Base-by-base conservation (phyloP, 2,888 invertebrate species). In the Brachyptera putata region DNA sequence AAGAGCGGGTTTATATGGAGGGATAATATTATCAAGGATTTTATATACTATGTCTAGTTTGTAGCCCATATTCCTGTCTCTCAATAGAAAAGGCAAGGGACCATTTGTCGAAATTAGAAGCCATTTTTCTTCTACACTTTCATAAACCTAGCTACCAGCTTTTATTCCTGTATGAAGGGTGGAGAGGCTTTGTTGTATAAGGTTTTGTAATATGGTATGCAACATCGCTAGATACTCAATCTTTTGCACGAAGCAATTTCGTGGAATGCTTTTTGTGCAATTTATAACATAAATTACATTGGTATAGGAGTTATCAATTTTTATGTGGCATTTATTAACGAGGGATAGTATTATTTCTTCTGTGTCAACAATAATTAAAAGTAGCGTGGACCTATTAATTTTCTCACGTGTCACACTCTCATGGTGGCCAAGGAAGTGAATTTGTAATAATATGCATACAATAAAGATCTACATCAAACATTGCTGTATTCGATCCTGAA, bases 101-200 rank as follows among this genome's bases (percentile, higher is more conserved):
- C 14, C 14, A 36, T 53, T 43, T 39, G 53, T 24, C 49, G 57
- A 50, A 62, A 62, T 60, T 63, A 57, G 61, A 53, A 61, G 63
- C 63, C 55, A 63, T 63, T 63, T 63, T 63, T 63, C 63, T 63
- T 63, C 50, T 13, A 14, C 61, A 61, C 63, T 63, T 61, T 63
- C 61, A 63, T 63, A 63, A 63, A 63, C 63, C 61, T 53, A 16
- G 53, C 53, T 53, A 22, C 36, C 16, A 21, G 53, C 36, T 53
- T 53, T 53, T 36, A 53, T 53, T 14, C 24, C 46, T 36, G 16
- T 53, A 53, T 53, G 36, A 53, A 53, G 26, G 24, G 49, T 24
- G n/a, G 53, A 34, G 22, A 9, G 36, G 46, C 24, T 24, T 53
- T 53, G 53, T 53, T 34, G 36, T 53, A 34, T 18, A 16, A 36